Evolutionary conservation across 2,113 vertebrate genomes (phyloP), one percentile per base, ranked within the genome.

Genomic region (Oxyura jamaicensis): DNA sequence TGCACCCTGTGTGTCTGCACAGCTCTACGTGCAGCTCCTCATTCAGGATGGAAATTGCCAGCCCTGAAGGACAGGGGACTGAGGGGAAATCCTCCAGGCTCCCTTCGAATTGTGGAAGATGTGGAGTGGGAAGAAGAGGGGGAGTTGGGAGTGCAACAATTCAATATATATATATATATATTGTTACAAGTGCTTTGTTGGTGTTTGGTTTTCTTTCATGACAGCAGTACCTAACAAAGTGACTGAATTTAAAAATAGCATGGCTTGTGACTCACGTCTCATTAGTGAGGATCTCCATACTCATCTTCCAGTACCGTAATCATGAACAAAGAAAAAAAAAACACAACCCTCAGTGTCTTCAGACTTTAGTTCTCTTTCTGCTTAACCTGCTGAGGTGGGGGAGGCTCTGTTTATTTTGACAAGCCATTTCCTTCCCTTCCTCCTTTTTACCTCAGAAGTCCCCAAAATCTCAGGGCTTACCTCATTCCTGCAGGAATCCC

Each of bases 201-300:
- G 73, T 93, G 73, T 88, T 94, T 94, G 79, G 59, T 93, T 90
- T 90, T 88, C 39, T 94, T 68, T 62, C 35, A 11, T 66, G 63
- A 81, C 77, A 95, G 56, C 62, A 77, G 55, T 77, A 74, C 59
- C 68, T 94, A 89, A 90, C 67, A 87, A 91, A 96, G 88, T 90
- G 50, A 80, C 74, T 92, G 84, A 85, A 68, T n/a, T 29, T 79
- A 58, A 84, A 78, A 84, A 65, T 50, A 78, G 66, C 11, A 3
- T 58, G 29, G 53, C 67, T 55, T 82, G 69, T 96, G 92, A 95
- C 62, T 96, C 92, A 86, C 73, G 6, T 79, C 83, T 96, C 62
- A 79, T 94, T 88, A 89, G 73, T 19, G 33, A 93, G 77, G 63
- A 87, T 91, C 66, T 93, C 83, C 44, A 7, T 62, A 67, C 50